Base-by-base conservation (phyloP, 1,140 invertebrate genomes). In the Chlorops oryzae region DNA sequence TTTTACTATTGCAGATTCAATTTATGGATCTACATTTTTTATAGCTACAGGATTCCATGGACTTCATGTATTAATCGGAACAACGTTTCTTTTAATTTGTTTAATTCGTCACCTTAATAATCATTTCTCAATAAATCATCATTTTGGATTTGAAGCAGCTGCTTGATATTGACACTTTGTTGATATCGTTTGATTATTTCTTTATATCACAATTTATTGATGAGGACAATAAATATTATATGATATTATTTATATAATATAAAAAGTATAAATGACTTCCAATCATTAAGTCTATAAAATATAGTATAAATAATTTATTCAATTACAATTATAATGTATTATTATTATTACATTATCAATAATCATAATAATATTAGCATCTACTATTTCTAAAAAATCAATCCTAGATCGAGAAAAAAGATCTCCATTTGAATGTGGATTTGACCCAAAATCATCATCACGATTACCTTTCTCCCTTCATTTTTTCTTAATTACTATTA, bases 121-220 rank as follows among this genome's bases (percentile, higher is more conserved):
- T 44, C 78, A 84, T 58, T 82, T 84, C 65, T 81, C 77, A 40
- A 73, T 47, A 58, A 73, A 50, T 43, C 81, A 85, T 68, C 80
- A 84, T 62, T 81, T 85, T 69, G 78, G 80, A 57, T 84, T 85
- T 77, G 81, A 86, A 78, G 77, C 78, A 48, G 78, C 79, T 47
- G 77, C 80, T 22, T 84, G 82, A 81, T 86, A 85, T 55, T 86
- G 82, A 81, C 82, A 85, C 72, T 86, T 86, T 77, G 79, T 86
- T 45, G 81, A 86, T 78, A 77, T 85, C 58, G 76, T 86, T 10
- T 86, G 82, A 80, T 71, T 86, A 76, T 84, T 85, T 59, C 60
- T 85, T 54, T 85, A 80, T 76, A 73, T 83, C 53, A 78, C 75
- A 47, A 76, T 84, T 67, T 85, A 84, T 59, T 84, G 80, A 80